phyloP scores from a whole-genome alignment of 1,140 invertebrate species.

The Ctenoplectra terminalis region DNA sequence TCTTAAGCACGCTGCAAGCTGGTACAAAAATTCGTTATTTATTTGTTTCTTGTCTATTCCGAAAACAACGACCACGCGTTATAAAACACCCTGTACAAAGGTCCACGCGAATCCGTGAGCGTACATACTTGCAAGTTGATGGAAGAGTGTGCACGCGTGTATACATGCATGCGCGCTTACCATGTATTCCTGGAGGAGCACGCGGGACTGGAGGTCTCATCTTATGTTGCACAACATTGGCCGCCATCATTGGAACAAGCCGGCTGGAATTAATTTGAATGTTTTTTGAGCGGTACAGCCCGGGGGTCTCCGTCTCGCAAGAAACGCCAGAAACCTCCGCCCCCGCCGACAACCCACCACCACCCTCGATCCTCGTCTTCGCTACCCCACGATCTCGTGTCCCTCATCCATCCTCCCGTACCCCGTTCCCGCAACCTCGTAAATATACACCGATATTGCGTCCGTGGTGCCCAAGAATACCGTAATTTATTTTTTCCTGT shows the following conservation, averaged over 20 bases:
- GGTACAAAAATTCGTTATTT: not conserved
- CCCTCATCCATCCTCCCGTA: slow-evolving; percentile 33
- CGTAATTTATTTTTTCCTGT: slow-evolving; percentile 74
- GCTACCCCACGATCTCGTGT: slow-evolving; percentile 53
- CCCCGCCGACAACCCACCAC: slow-evolving; percentile 30
- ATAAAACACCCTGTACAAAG: not conserved
- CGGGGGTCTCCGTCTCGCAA: slow-evolving; percentile 74
- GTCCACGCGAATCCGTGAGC: not conserved
- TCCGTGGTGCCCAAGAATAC: slow-evolving; percentile 65
- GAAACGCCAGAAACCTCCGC: slow-evolving; percentile 62
- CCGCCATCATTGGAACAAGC: slow-evolving; percentile 78
- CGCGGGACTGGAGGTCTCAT: slow-evolving; percentile 60
- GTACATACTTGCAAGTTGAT: not conserved
- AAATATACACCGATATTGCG: slow-evolving; percentile 76
- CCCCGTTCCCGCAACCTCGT: slow-evolving; percentile 58
- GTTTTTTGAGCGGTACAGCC: slow-evolving; percentile 79
- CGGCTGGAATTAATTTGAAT: slow-evolving; percentile 81
- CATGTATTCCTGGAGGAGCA: slow-evolving; percentile 24
- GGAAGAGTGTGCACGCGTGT: slow-evolving; percentile 13
- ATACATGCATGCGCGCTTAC: slow-evolving; percentile 14
- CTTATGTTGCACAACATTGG: slow-evolving; percentile 79
- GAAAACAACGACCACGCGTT: not conserved
- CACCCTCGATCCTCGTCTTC: slow-evolving; percentile 42
- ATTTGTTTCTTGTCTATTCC: not conserved
- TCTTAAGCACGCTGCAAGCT: no score